Percentiles rank a stretch among this genome's conserved stretches.
phyloP scores from a whole-genome alignment of 2,797 vertebrate genomes.

The Columba guinea region DNA sequence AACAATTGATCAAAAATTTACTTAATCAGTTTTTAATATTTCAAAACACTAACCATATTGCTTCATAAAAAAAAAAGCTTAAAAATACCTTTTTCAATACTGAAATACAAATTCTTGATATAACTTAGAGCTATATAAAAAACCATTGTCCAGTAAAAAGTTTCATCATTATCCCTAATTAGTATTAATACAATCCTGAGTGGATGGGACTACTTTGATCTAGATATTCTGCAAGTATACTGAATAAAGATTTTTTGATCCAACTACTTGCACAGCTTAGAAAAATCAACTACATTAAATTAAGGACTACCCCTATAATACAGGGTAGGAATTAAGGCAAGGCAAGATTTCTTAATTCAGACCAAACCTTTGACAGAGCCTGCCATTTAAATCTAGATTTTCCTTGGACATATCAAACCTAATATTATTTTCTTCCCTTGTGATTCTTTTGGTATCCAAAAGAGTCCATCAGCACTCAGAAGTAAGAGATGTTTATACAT shows the following conservation, averaged over 20 bases:
- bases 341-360: not conserved
- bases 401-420: not conserved
- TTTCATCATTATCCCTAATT: not conserved
- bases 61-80: not conserved
- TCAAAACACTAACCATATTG: not conserved
- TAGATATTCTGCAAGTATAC: not conserved
- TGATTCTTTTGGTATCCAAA: not conserved
- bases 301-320: not conserved
- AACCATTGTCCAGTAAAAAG: not conserved
- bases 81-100: not conserved
- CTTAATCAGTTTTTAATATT: not conserved
- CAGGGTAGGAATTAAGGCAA: not conserved
- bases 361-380: not conserved
- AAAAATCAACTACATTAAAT: not conserved
- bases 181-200: not conserved
- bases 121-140: not conserved
- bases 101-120: not conserved
- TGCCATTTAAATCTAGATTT: not conserved
- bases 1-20: not conserved
- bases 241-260: not conserved
- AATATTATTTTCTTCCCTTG: accelerated
- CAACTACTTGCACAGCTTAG: not conserved
- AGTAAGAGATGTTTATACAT: not conserved
- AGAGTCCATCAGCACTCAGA: not conserved
- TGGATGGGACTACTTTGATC: not conserved